These are phyloP conservation scores for Premnoplex brunnescens DNA, from an alignment of 2,797 vertebrate genomes.

Conservation along the genomic window DNA sequence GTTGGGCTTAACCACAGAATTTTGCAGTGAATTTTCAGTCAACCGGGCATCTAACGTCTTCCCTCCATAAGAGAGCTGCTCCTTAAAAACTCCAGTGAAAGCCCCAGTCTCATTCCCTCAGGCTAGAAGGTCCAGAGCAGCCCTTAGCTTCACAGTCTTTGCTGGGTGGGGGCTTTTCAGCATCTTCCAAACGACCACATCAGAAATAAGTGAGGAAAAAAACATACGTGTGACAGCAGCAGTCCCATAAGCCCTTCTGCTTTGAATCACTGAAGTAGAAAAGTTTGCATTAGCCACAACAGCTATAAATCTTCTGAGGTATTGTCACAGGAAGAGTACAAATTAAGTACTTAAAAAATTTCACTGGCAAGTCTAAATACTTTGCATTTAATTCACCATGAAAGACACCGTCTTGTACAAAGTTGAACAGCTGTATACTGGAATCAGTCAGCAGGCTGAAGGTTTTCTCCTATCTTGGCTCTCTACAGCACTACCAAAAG, in stretches of 20 bases:
- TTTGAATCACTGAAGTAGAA: neutral
- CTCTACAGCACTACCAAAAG: neutral
- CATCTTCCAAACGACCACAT: neutral
- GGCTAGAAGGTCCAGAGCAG: neutral
- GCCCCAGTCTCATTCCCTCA: neutral
- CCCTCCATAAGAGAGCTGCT: neutral
- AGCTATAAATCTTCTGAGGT: neutral
- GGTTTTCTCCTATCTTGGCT: neutral
- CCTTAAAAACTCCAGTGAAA: neutral
- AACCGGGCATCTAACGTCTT: neutral
- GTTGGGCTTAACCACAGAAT: neutral
- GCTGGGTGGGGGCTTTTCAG: neutral
- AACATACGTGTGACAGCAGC: accelerated
- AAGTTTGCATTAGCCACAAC: neutral
- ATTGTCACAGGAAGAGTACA: neutral
- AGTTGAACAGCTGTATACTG: neutral
- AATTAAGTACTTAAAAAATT: neutral
- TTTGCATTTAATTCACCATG: neutral
- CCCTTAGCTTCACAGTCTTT: neutral
- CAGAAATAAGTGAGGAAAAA: neutral
- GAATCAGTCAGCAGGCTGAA: neutral
- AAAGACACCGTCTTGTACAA: neutral
- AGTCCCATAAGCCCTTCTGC: neutral
- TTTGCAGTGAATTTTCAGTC: neutral
- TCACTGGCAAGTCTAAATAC: neutral